phyloP scores from a whole-genome alignment of 2,113 vertebrate species.

The Bufo bufo region DNA sequence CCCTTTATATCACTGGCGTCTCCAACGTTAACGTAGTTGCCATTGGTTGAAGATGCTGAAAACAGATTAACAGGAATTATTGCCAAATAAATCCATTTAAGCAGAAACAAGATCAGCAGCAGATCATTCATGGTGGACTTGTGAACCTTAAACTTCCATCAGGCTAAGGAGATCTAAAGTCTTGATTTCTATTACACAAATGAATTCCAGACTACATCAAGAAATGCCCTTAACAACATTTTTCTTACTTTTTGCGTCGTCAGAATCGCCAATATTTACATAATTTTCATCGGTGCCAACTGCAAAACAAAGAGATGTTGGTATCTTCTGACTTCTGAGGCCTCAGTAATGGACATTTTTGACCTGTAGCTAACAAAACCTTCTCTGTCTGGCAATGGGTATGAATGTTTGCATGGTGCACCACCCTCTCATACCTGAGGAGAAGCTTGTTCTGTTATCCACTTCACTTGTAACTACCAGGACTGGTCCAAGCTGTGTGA shows the following conservation, averaged over 20 bases:
- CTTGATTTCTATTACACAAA: neutral
- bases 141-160: neutral
- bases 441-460: constrained; percentile 13
- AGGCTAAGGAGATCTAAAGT: neutral
- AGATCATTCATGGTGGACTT: neutral
- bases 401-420: too few species aligned
- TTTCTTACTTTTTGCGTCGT: neutral
- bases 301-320: neutral
- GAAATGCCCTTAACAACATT: neutral
- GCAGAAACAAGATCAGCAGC: neutral
- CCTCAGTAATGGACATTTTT: neutral
- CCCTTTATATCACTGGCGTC: neutral
- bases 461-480: neutral
- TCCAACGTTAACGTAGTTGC: constrained; percentile 32
- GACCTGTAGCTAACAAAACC: neutral
- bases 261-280: neutral
- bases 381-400: too few species aligned
- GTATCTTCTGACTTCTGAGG: neutral
- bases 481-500: neutral
- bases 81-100: neutral
- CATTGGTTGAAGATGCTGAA: neutral
- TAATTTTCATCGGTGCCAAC: constrained; percentile 37
- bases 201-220: neutral
- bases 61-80: neutral
- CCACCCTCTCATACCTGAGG: neutral